Evolutionary conservation across 2,797 vertebrate genomes (phyloP), one percentile per base, ranked within the genome.

Genomic region (Notolepis coatsorum): DNA sequence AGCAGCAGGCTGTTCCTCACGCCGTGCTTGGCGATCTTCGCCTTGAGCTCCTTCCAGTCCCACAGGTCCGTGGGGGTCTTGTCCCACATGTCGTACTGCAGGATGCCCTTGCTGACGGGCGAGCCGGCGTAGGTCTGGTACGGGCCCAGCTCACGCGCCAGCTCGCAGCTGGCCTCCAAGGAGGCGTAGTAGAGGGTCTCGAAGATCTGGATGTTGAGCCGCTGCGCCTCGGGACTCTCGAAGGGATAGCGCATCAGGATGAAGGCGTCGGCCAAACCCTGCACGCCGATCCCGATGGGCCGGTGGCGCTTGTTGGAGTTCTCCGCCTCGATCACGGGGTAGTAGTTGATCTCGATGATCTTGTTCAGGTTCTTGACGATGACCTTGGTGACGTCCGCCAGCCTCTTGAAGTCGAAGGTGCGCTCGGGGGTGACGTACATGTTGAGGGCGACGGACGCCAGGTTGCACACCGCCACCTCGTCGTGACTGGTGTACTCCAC

Each of bases 51-150:
- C 21, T 88, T 90, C 98, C 98, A 99, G 89, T 99, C 95, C 91
- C 90, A 95, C 0, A 99, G 90, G 3, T 94, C 91, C 0, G 97
- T 96, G 0, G 98, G 96, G 2, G 84, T 96, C 73, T 93, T 93
- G 0, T 93, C 85, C 98, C 98, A 99, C 98, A 99, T 98, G 83
- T 99, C 96, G 8, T 96, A 96, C 89, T 99, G 98, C 13, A 99
- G 93, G 72, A 98, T 79, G 13, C 97, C 97, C 80, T 83, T 95
- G 91, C 98, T 99, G 81, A 98, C 95, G 0, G 98, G 98, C 8
- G 78, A 96, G 20, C 98, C 98, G 10, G 86, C 10, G 1, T 98
- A 99, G 0, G 95, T 97, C 15, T 96, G 90, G 0, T 99, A 99
- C 0, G 96, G 85, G 0, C 96, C 97, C 0, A 87, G 60, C 51